phyloP scores from a whole-genome alignment of 2,888 invertebrate genomes.

The Xanthia icteritia region DNA sequence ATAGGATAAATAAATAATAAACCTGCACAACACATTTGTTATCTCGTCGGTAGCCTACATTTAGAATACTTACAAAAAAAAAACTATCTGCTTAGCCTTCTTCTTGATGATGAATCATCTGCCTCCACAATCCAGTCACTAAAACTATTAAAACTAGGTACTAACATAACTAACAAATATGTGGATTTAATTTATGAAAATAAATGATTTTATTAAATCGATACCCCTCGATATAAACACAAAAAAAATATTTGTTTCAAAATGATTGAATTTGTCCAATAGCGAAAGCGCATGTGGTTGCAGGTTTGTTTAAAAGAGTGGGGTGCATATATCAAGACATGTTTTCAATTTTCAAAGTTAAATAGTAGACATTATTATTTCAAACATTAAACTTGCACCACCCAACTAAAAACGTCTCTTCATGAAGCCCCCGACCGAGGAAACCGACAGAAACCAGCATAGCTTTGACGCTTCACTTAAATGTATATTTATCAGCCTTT shows the following conservation, averaged over 20 bases:
- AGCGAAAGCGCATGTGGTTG: not conserved
- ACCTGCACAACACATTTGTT: not conserved
- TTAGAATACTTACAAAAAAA: not conserved
- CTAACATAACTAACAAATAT: too few relatives aligned
- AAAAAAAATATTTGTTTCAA: not conserved
- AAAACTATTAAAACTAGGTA: too few relatives aligned
- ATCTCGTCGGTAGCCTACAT: fast-evolving
- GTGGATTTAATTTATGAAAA: too few relatives aligned
- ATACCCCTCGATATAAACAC: too few relatives aligned
- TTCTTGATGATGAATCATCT: not conserved
- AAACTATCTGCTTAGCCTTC: too few relatives aligned
- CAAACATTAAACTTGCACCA: conserved; percentile 46
- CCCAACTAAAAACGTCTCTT: conserved; percentile 37
- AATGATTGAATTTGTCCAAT: too few relatives aligned
- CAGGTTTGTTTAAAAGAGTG: not conserved
- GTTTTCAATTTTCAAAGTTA: not conserved
- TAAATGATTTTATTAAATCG: not conserved
- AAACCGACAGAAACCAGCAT: conserved; percentile 43
- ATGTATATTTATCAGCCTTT: conserved; percentile 43
- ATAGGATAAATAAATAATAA: too few relatives aligned
- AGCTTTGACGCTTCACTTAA: conserved; percentile 43
- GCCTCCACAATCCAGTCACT: not conserved
- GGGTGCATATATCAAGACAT: not conserved
- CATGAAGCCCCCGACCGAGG: conserved; percentile 16
- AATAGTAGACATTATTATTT: not conserved